A percentile compares a stretch with the other conserved stretches of the same genome.
Evolutionary conservation across 2,797 vertebrate species (phyloP).

Genomic region (Xerus rutilus): DNA sequence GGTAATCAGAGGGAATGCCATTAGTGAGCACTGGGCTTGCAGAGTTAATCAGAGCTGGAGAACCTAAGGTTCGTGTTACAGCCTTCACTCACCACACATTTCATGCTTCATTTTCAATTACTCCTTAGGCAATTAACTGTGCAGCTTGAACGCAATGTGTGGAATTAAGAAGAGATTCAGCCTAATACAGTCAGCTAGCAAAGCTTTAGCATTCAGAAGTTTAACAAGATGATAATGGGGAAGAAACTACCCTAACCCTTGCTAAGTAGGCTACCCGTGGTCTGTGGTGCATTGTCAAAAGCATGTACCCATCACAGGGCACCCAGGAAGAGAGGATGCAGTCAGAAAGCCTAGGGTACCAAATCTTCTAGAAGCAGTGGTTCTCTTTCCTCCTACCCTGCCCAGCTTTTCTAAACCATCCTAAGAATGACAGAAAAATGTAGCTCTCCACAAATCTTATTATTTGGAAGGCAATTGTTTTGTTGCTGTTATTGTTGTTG

Average conservation of each 20-base stretch:
- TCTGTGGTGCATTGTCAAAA: neutral
- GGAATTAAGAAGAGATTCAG: conserved; percentile 76
- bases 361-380: neutral
- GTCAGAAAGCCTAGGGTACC: neutral
- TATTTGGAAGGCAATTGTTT: neutral
- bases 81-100: conserved; percentile 58
- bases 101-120: conserved; percentile 78
- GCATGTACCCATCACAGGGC: neutral
- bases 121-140: conserved; percentile 73
- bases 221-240: conserved; percentile 61
- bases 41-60: conserved; percentile 61
- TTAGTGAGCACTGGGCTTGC: conserved; percentile 50
- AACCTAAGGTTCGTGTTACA: conserved; percentile 43
- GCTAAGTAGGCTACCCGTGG: neutral
- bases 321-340: neutral
- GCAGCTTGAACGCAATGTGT: conserved; percentile 74
- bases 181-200: conserved; percentile 58
- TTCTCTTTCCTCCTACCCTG: neutral
- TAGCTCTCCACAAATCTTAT: neutral
- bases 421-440: neutral
- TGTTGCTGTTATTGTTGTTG: neutral
- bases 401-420: neutral
- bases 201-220: conserved; percentile 57
- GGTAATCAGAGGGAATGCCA: conserved; percentile 56
- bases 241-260: conserved; percentile 54